Conservation (phyloP, 2,888 invertebrate genomes). For the Epirrhoe alternata region DNA sequence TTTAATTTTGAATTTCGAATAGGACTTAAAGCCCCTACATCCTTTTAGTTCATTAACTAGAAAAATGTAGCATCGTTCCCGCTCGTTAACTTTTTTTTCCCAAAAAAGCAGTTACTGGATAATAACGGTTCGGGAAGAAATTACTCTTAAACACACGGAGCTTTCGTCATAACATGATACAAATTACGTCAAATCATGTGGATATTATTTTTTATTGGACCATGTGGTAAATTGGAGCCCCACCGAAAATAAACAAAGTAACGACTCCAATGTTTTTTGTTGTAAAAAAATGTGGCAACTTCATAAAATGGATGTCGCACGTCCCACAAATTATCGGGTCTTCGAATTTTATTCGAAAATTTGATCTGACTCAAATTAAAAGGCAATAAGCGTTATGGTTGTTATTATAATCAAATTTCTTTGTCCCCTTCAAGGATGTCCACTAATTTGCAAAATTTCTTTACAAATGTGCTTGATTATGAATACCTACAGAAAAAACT, state of each 20-base stretch:
- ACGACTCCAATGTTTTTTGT: conserved; percentile 63
- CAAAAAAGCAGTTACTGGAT: conserved; percentile 71
- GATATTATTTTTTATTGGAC: conserved; percentile 78
- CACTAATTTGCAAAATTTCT: conserved; percentile 11
- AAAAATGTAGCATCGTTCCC: conserved; percentile 49
- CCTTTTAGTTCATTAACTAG: conserved; percentile 55
- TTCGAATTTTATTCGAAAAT: conserved; percentile 44
- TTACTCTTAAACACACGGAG: conserved; percentile 77
- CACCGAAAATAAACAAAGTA: conserved; percentile 78
- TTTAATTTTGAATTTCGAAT: conserved; percentile 40
- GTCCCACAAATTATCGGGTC: conserved; percentile 65
- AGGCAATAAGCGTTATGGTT: conserved; percentile 30
- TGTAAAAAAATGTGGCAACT: conserved; percentile 67
- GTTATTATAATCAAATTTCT: conserved; percentile 36
- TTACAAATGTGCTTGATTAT: not conserved
- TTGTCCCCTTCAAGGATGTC: conserved; percentile 2
- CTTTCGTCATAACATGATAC: conserved; percentile 76
- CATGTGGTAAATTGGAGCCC: conserved; percentile 82
- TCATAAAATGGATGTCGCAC: conserved; percentile 64
- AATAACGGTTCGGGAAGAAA: conserved; percentile 73
- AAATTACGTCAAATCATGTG: conserved; percentile 82
- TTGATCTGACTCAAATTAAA: conserved; percentile 30
- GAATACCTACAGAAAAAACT: not conserved
- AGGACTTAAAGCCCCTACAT: conserved; percentile 36
- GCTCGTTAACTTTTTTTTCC: conserved; percentile 72